Percentiles rank a stretch among this genome's conserved stretches.
phyloP scores from a whole-genome alignment of 1,140 invertebrate genomes.

The Musca vetustissima region DNA sequence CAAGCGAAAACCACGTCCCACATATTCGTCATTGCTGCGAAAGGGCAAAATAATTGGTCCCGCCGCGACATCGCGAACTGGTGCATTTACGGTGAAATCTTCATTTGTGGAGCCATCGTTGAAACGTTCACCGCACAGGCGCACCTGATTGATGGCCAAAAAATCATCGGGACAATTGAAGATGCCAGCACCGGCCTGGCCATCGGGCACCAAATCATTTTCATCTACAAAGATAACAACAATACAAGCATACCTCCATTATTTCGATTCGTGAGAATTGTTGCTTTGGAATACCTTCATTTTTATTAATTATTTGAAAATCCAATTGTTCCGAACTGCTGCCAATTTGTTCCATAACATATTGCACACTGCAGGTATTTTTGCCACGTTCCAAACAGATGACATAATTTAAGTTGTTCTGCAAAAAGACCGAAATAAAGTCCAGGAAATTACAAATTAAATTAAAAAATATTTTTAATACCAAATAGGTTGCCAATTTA shows the following conservation, averaged over 20 bases:
- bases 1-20: slow-evolving; percentile 61
- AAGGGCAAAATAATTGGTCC: slow-evolving; percentile 62
- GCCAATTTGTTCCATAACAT: slow-evolving; percentile 60
- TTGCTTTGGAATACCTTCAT: slow-evolving; percentile 54
- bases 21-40: slow-evolving; percentile 57
- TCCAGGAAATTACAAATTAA: not conserved
- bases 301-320: slow-evolving; percentile 68
- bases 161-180: slow-evolving; percentile 74
- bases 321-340: slow-evolving; percentile 58
- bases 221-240: slow-evolving; percentile 33
- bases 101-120: slow-evolving; percentile 65
- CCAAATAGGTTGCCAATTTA: slow-evolving; percentile 61
- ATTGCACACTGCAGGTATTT: slow-evolving; percentile 68
- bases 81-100: slow-evolving; percentile 66
- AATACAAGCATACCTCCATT: not conserved
- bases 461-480: slow-evolving; percentile 41
- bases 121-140: slow-evolving; percentile 72
- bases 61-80: slow-evolving; percentile 64
- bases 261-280: not conserved
- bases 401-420: slow-evolving; percentile 81
- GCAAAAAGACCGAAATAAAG: slow-evolving; percentile 33
- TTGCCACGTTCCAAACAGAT: slow-evolving; percentile 69
- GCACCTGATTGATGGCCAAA: slow-evolving; percentile 66
- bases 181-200: slow-evolving; percentile 71
- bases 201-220: slow-evolving; percentile 59